phyloP scores from a whole-genome alignment of 1,140 invertebrate species.

The Drosophila tsacasi region DNA sequence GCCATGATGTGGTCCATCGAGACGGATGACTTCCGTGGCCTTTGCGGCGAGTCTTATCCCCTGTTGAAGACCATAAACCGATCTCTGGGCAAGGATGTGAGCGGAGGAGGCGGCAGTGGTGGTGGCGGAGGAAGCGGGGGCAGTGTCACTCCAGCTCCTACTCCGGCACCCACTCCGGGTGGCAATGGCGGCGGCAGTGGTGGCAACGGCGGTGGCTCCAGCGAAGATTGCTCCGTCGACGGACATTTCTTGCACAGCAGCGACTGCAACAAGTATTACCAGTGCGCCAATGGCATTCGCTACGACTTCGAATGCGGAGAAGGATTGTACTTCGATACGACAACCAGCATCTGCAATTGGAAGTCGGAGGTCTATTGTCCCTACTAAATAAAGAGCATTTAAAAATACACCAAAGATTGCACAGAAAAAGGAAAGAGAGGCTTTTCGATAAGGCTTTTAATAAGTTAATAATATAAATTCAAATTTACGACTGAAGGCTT shows the following conservation, averaged over 20 bases:
- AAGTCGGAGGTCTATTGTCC: conserved; percentile 15
- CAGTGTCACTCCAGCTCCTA: conserved; percentile 29
- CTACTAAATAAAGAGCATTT: conserved; percentile 29
- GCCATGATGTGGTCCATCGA: conserved; percentile 94
- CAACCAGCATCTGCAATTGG: conserved; percentile 19
- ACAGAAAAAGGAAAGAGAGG: background rate
- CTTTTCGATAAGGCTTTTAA: no score
- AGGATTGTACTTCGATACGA: conserved; percentile 34
- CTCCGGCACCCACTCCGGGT: conserved; percentile 12
- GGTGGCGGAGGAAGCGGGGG: conserved; percentile 10
- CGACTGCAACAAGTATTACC: conserved; percentile 42
- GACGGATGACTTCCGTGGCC: conserved; percentile 90
- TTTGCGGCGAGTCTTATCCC: conserved; percentile 87
- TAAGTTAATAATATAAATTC: background rate
- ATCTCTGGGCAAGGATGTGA: conserved; percentile 39
- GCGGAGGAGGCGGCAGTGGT: conserved; percentile 16
- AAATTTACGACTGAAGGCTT: conserved; percentile 10
- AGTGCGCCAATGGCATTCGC: conserved; percentile 42
- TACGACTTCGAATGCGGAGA: conserved; percentile 40
- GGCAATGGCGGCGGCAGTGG: conserved; percentile 28
- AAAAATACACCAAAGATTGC: conserved; percentile 8
- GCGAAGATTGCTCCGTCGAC: conserved; percentile 28
- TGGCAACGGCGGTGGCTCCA: conserved; percentile 23
- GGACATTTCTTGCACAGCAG: conserved; percentile 28
- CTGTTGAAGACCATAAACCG: conserved; percentile 79